Conservation (phyloP, 1,140 invertebrate genomes). For the Drosophila subobscura region DNA sequence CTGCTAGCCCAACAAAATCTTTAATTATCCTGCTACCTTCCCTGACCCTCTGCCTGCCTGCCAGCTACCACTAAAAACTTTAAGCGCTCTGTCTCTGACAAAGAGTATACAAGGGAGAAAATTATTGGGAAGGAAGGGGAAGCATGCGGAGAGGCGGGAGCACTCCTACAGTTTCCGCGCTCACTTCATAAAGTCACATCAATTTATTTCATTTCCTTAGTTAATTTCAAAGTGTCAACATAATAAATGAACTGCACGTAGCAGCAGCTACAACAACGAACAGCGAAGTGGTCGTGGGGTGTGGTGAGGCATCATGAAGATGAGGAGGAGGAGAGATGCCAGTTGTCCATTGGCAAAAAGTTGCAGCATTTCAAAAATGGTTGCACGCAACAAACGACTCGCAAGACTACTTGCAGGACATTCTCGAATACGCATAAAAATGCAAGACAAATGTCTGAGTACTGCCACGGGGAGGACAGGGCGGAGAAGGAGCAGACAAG, state of each 20-base stretch:
- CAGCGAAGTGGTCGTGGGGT: neutral
- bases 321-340: neutral
- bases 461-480: slow-evolving; percentile 13
- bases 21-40: slow-evolving; percentile 52
- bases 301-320: neutral
- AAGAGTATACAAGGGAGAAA: neutral
- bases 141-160: slow-evolving; percentile 1
- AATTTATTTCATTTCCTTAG: slow-evolving; percentile 82
- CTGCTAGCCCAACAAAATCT: slow-evolving; percentile 32
- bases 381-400: slow-evolving; percentile 78
- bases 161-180: slow-evolving; percentile 52
- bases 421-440: slow-evolving; percentile 79
- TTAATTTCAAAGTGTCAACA: slow-evolving; percentile 82
- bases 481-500: slow-evolving; percentile 26
- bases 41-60: neutral
- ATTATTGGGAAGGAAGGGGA: neutral
- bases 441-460: slow-evolving; percentile 68
- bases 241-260: slow-evolving; percentile 81
- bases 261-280: slow-evolving; percentile 34
- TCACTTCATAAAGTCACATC: slow-evolving; percentile 81
- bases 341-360: slow-evolving; percentile 69
- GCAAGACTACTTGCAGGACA: slow-evolving; percentile 69
- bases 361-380: slow-evolving; percentile 82
- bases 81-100: slow-evolving; percentile 38
- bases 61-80: slow-evolving; percentile 31